A percentile compares a stretch with the other conserved stretches of the same genome.
Conservation (phyloP, 2,888 invertebrate species). For the Watsonalla cultraria region DNA sequence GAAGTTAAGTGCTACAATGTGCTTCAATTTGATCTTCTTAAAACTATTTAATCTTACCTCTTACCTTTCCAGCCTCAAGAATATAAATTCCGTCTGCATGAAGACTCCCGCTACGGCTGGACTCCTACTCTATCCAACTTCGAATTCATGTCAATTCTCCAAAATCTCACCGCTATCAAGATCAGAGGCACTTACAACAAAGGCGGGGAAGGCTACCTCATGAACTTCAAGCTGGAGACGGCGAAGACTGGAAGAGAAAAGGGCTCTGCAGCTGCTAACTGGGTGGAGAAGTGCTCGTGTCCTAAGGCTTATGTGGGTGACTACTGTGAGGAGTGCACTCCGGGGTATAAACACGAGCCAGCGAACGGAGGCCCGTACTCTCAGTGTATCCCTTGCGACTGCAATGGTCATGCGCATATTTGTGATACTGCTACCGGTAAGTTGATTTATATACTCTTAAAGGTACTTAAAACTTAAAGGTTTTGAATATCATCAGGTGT, state of each 20-base stretch:
- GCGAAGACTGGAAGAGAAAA: slow-evolving; percentile 89
- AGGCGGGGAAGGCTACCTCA: slow-evolving; percentile 91
- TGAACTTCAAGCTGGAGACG: slow-evolving; percentile 92
- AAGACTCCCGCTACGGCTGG: slow-evolving; percentile 96
- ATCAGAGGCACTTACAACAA: slow-evolving; percentile 94
- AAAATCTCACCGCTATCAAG: slow-evolving; percentile 95
- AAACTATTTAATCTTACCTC: no score
- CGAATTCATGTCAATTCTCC: slow-evolving; percentile 94
- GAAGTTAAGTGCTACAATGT: no score
- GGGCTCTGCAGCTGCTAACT: slow-evolving; percentile 84
- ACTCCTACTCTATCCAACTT: slow-evolving; percentile 91
- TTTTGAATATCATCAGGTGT: no score
- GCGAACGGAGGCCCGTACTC: slow-evolving; percentile 95
- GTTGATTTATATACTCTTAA: slow-evolving; percentile 5
- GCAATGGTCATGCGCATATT: slow-evolving; percentile 96
- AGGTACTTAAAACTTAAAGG: no score
- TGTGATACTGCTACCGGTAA: slow-evolving; percentile 96
- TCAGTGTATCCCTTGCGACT: slow-evolving; percentile 96
- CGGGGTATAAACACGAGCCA: slow-evolving; percentile 95
- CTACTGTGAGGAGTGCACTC: slow-evolving; percentile 98
- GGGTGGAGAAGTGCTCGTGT: slow-evolving; percentile 97
- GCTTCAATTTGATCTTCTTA: no score
- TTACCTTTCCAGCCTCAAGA: slow-evolving; percentile 80
- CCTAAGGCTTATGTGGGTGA: slow-evolving; percentile 93
- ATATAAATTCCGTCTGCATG: slow-evolving; percentile 93